Evolutionary conservation across 1,140 invertebrate genomes (phyloP).

Genomic region (Drosophila nigrodunni): DNA sequence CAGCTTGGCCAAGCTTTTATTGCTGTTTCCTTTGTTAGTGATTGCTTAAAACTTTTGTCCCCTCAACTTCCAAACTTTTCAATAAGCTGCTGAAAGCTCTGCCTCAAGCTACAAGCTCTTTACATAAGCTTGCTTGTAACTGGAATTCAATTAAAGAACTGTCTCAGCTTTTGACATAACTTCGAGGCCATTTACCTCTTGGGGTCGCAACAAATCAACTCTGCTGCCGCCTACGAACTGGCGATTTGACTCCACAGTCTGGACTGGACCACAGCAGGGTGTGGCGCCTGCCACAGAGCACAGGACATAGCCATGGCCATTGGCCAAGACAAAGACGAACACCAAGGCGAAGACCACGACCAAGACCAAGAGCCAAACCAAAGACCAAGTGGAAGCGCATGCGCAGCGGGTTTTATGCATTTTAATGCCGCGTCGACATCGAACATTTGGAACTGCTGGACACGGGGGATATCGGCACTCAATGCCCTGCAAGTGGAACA

Average conservation of each 20-base stretch:
- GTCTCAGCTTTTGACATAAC: constrained; percentile 70
- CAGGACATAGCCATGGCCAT: constrained; percentile 41
- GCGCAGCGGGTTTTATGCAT: constrained; percentile 71
- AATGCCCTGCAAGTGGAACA: constrained; percentile 19
- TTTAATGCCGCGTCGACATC: constrained; percentile 67
- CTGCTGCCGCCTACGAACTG: constrained; percentile 60
- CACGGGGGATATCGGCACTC: not conserved
- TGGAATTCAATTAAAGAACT: constrained; percentile 75
- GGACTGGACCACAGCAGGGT: constrained; percentile 66
- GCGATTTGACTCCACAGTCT: constrained; percentile 12
- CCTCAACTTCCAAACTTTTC: not conserved
- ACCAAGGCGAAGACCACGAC: not conserved
- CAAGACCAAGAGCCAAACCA: not conserved
- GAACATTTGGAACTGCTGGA: constrained; percentile 17
- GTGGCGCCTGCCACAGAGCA: constrained; percentile 66
- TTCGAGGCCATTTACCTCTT: constrained; percentile 59
- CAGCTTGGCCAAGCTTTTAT: not conserved
- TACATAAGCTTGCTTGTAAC: not conserved
- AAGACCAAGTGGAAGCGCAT: constrained; percentile 49
- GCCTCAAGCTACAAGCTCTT: not conserved
- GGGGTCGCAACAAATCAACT: constrained; percentile 54
- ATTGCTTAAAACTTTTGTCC: not conserved
- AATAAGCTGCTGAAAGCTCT: not conserved
- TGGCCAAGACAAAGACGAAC: not conserved
- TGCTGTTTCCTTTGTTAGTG: not conserved